phyloP scores from a whole-genome alignment of 2,113 vertebrate species.

The Pavo muticus region DNA sequence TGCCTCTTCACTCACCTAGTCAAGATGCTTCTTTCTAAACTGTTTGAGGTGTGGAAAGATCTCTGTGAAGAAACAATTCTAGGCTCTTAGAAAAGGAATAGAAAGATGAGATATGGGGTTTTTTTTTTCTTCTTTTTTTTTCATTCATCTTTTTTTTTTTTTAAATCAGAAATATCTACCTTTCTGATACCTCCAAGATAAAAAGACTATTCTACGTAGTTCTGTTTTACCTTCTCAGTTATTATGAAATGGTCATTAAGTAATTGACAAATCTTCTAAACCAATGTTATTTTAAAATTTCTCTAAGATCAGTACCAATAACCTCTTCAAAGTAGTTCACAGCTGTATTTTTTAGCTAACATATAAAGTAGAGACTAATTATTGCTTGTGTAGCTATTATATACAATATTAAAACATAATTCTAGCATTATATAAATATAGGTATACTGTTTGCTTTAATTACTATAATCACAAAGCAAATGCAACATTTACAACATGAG shows the following conservation, averaged over 20 bases:
- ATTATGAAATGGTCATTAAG: background rate
- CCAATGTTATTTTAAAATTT: background rate
- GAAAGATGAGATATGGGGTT: background rate
- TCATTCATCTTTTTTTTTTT: background rate
- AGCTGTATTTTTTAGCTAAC: background rate
- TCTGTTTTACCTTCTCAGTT: background rate
- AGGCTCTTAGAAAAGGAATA: background rate
- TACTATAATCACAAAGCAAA: conserved; percentile 26
- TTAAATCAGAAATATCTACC: background rate
- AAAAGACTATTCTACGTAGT: background rate
- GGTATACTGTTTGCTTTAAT: conserved; percentile 19
- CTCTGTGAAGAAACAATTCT: background rate
- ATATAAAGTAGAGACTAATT: background rate
- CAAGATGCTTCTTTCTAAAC: background rate
- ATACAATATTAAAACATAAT: background rate
- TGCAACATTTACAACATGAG: conserved; percentile 64
- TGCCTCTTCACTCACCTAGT: background rate
- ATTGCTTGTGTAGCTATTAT: background rate
- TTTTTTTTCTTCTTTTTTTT: background rate
- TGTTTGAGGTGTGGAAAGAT: background rate
- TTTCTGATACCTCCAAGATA: background rate
- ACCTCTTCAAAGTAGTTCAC: background rate
- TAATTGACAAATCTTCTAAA: background rate
- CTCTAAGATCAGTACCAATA: conserved; percentile 2
- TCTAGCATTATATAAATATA: conserved; percentile 8